Conservation (phyloP, 2,797 vertebrate species). For the Enteromius argenteus region DNA sequence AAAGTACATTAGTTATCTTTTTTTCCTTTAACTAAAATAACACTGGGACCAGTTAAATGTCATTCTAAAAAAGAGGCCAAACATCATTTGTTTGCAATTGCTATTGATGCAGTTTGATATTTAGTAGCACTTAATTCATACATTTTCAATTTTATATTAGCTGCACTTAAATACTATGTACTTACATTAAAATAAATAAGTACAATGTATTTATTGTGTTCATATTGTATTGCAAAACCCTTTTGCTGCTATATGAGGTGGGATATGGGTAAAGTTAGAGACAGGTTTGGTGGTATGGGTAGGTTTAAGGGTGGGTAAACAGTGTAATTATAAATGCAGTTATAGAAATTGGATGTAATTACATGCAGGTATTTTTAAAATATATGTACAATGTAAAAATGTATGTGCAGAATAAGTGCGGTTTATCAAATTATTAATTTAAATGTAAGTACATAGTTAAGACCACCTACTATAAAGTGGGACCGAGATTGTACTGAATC, state of each 20-base stretch:
- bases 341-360: background rate
- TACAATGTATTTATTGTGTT: background rate
- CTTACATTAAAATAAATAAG: background rate
- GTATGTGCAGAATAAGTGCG: background rate
- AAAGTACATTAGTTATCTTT: background rate
- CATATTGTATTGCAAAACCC: background rate
- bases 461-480: background rate
- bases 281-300: background rate
- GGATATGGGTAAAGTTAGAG: background rate
- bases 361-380: background rate
- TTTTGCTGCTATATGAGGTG: background rate
- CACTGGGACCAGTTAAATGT: background rate
- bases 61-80: background rate
- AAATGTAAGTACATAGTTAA: background rate
- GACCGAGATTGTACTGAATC: background rate
- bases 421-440: background rate
- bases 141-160: background rate
- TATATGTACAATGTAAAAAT: background rate
- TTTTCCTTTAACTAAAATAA: background rate
- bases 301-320: background rate
- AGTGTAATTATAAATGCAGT: background rate
- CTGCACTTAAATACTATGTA: background rate
- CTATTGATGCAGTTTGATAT: background rate
- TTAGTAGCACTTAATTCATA: background rate
- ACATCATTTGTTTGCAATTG: background rate